phyloP scores from a whole-genome alignment of 2,888 invertebrate genomes.

The Tolmerus cingulatus region DNA sequence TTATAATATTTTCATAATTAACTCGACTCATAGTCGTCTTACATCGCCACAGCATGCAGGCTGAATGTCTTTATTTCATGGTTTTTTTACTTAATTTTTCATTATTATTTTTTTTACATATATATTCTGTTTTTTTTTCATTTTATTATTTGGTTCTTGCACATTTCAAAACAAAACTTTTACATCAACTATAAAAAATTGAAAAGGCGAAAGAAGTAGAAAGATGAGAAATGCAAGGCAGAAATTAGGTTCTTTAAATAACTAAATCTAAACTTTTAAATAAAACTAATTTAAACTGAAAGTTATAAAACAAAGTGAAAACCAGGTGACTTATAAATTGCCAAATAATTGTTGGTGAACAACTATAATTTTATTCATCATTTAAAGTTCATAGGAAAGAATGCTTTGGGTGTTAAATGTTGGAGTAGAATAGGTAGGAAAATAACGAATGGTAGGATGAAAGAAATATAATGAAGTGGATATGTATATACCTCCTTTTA shows the following conservation, averaged over 20 bases:
- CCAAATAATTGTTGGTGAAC: neutral
- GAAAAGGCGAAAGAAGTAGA: neutral
- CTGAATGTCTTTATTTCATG: constrained; percentile 10
- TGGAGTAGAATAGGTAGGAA: neutral
- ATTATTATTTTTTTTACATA: neutral
- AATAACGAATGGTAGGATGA: neutral
- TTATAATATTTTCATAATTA: constrained; percentile 26
- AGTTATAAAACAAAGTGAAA: neutral
- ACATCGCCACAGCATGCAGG: constrained; percentile 27
- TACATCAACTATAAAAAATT: constrained; percentile 10
- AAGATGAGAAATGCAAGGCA: constrained; percentile 4
- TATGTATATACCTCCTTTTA: neutral
- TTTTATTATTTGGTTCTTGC: constrained; percentile 21
- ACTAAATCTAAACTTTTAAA: neutral
- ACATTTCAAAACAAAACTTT: constrained; percentile 8
- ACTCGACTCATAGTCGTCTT: constrained; percentile 15
- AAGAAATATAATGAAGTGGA: neutral
- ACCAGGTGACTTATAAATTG: constrained; percentile 6
- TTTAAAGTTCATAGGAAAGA: neutral
- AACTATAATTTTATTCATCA: neutral
- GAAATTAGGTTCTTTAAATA: neutral
- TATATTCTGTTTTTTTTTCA: neutral
- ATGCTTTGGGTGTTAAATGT: neutral
- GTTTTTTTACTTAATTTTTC: neutral
- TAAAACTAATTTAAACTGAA: neutral